These are phyloP conservation scores for Triplophysa siluroides DNA, from an alignment of 2,113 vertebrate genomes.

Conservation along the genomic window DNA sequence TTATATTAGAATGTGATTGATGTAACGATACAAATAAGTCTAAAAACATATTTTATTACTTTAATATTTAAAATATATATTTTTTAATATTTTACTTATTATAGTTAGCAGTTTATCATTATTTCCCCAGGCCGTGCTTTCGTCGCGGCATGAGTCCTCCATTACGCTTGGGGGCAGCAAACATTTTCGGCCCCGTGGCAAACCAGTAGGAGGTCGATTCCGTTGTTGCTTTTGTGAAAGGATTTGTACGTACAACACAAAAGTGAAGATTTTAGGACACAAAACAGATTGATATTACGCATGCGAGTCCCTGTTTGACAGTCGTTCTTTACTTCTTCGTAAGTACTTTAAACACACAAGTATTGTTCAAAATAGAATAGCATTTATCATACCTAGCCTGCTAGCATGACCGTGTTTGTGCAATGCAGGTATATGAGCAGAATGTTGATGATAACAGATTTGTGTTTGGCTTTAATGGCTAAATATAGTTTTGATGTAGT, in stretches of 20 bases:
- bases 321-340: not conserved
- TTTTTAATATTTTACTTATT: not conserved
- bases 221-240: slow-evolving; percentile 27
- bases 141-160: not conserved
- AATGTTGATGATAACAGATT: not conserved
- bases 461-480: not conserved
- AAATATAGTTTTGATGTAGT: not conserved
- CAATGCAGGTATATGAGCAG: not conserved
- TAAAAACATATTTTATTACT: no score
- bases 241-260: slow-evolving; percentile 21
- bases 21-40: no score
- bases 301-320: slow-evolving; percentile 10
- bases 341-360: not conserved
- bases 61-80: no score
- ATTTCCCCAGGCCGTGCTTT: not conserved
- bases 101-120: not conserved
- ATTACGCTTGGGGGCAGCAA: not conserved
- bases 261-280: not conserved
- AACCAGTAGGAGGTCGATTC: slow-evolving; percentile 11
- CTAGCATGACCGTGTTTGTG: slow-evolving; percentile 6
- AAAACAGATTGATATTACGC: not conserved
- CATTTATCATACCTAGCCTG: slow-evolving; percentile 19
- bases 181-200: not conserved
- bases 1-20: no score
- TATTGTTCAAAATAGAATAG: not conserved